Evolutionary conservation across 2,113 vertebrate species (phyloP), one percentile per base, ranked within the genome.

Genomic region (Rhineura floridana): DNA sequence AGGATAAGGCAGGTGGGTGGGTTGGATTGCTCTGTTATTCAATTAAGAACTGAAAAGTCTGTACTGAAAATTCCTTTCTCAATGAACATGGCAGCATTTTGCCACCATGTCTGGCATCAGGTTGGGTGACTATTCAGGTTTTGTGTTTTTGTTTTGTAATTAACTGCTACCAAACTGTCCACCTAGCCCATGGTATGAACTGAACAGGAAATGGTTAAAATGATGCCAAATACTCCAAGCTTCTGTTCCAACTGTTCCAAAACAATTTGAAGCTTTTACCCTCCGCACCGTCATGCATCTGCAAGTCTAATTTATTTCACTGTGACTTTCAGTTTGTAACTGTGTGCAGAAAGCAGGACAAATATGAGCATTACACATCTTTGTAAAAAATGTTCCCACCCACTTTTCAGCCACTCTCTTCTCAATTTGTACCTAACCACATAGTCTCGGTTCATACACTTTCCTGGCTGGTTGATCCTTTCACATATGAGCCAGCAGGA

Each of bases 201-300:
- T 36, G 6, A 0, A 89, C 10, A 30, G 67, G 87, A 83, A 46
- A 89, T 44, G 39, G 63, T 83, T n/a, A 7, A 84, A 88, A 90
- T 23, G 13, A 1, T 87, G 50, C 6, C 87, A 92, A 91, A 86
- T 77, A 88, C 86, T 50, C 46, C 36, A 63, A 23, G 30, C 0
- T 10, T 42, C 9, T 73, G 75, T 85, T 30, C n/a, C 62, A 83
- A 67, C 30, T 0, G 11, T 69, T 83, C 63, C 28, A 67, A 67
- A 83, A 69, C 30, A 10, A 33, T 69, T 33, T 33, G 8, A n/a
- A 69, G 63, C 39, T 81, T 42, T 11, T 28, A 12, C 25, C 5
- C 23, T 28, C 21, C 23, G 28, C 52, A 39, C 0, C 21, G 52
- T 25, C 52, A 80, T 23, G n/a, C 50, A 39, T 59, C 13, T 81